Evolutionary conservation across 2,888 invertebrate species (phyloP), one percentile per base, ranked within the genome.

Genomic region (Volucella bombylans): DNA sequence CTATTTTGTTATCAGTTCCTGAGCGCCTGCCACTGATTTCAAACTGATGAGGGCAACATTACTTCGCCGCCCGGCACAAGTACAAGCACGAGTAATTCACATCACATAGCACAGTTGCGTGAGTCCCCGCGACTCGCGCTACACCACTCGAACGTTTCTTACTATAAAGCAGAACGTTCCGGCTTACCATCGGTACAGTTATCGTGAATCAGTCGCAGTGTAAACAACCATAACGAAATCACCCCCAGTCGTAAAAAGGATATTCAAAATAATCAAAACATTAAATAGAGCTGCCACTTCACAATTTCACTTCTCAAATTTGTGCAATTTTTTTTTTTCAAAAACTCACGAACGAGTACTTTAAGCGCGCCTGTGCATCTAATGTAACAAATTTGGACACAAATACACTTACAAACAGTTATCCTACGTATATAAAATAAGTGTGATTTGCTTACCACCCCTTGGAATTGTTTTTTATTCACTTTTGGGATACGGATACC

Each of bases 341-440:
- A 52, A 31, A 54, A 45, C 23, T 18, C 4, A 31, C 50, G 49
- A 57, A 49, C 31, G 52, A 14, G 61, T 47, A 50, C 62, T 59
- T 69, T 64, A 68, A 12, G 15, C 83, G 80, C 80, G 74, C 80
- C 83, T 83, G 73, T 74, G 62, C 61, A 59, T 65, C 47, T 31
- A 31, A 1, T 41, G 10, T 39, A 9, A 57, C 9, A 4, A 14
- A 73, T 14, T 12, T 18, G 1, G 9, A 11, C 38, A 59, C 61
- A 39, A 39, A 9, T 38, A 45, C 15, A 68, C 31, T 31, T 43
- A 76, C 39, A 18, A 3, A 31, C 41, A 45, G 14, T 68, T 54
- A 14, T 54, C 78, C 78, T 65, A 79, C 78, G 57, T 72, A 68
- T 15, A 39, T 15, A 67, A 43, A 52, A 31, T 9, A 65, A 62